Conservation (phyloP, 2,113 vertebrate species). For the Electrona antarctica region DNA sequence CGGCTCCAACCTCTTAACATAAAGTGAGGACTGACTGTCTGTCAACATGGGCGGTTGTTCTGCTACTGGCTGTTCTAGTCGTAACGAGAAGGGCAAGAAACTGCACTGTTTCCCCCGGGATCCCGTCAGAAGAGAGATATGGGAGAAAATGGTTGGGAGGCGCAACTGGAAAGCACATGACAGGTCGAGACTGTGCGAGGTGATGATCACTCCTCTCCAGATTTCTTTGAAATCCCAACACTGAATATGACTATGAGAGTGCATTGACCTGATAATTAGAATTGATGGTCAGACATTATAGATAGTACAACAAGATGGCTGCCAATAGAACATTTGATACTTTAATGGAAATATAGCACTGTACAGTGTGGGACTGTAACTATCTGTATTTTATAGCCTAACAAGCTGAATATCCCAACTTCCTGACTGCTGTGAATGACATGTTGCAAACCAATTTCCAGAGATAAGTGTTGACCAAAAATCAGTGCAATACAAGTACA, state of each 20-base stretch:
- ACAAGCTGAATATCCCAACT: no score
- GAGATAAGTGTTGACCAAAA: no score
- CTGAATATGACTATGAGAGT: not conserved
- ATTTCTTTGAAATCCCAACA: not conserved
- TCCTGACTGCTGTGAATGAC: no score
- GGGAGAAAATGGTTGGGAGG: slow-evolving; percentile 15
- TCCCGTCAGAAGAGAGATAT: slow-evolving; percentile 1
- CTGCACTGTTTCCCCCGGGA: slow-evolving; percentile 12
- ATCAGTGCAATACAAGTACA: no score
- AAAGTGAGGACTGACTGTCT: not conserved
- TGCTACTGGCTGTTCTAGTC: slow-evolving; percentile 14
- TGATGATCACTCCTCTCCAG: not conserved
- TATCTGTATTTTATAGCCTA: no score
- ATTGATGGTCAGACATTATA: not conserved
- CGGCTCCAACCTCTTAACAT: not conserved
- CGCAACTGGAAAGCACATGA: slow-evolving; percentile 21
- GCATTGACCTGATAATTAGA: not conserved
- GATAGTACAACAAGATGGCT: not conserved
- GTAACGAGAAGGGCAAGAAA: slow-evolving; percentile 22
- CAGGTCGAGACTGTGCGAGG: slow-evolving; percentile 16
- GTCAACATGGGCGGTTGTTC: slow-evolving; percentile 16
- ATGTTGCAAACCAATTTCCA: no score
- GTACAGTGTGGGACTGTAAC: not conserved
- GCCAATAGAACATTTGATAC: not conserved
- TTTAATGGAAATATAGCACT: not conserved